These are phyloP conservation scores for Dicyema japonicum DNA, from an alignment of 1,140 invertebrate genomes.

Conservation along the genomic window DNA sequence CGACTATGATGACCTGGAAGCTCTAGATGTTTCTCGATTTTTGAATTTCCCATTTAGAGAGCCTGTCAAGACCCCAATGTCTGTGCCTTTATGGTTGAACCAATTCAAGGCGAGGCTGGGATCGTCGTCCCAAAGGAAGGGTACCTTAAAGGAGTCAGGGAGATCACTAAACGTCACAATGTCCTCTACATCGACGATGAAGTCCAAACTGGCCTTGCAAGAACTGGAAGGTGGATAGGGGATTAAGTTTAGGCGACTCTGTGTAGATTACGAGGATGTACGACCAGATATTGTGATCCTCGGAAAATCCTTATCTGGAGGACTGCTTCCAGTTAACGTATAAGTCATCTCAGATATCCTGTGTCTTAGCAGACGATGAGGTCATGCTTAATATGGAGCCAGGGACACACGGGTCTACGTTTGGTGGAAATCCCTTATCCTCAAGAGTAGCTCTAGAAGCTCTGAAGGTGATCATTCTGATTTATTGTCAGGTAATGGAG, in stretches of 20 bases:
- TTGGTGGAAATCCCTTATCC: slow-evolving; percentile 78
- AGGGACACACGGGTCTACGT: slow-evolving; percentile 84
- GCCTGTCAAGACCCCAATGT: slow-evolving; percentile 25
- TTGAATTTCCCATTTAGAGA: no score
- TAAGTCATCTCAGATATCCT: slow-evolving; percentile 41
- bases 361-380: slow-evolving; percentile 44
- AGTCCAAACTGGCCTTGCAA: slow-evolving; percentile 58
- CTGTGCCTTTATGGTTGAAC: slow-evolving; percentile 89
- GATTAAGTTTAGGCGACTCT: no score
- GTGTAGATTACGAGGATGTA: no score
- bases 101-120: slow-evolving; percentile 91
- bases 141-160: slow-evolving; percentile 49
- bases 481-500: slow-evolving; percentile 33
- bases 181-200: slow-evolving; percentile 90
- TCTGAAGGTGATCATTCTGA: no score
- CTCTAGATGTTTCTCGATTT: slow-evolving; percentile 42
- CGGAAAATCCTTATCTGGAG: slow-evolving; percentile 81
- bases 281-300: slow-evolving; percentile 65
- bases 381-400: slow-evolving; percentile 64
- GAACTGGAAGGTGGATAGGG: slow-evolving; percentile 44
- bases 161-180: slow-evolving; percentile 62
- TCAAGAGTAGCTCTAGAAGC: slow-evolving; percentile 35
- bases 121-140: slow-evolving; percentile 58
- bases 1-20: slow-evolving; percentile 50
- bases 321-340: slow-evolving; percentile 60